Conservation (phyloP, 2,797 vertebrate genomes). For the Moxostoma hubbsi region DNA sequence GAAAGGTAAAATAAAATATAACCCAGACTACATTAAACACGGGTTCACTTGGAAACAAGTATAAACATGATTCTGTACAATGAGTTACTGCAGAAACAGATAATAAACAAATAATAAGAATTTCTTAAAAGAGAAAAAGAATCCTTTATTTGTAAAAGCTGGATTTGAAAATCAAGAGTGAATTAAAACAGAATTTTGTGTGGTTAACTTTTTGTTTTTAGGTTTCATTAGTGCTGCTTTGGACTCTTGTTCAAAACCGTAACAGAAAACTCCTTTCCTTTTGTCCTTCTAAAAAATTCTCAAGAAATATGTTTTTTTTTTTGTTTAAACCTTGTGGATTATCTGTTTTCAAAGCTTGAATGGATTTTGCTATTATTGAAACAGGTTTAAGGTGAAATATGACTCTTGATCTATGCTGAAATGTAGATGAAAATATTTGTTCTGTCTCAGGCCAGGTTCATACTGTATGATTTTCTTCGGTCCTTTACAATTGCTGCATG, state of each 20-base stretch:
- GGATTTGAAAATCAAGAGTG: background rate
- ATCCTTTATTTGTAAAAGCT: no score
- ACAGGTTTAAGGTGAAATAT: conserved; percentile 37
- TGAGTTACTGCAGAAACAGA: no score
- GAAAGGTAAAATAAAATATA: no score
- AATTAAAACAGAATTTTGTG: background rate
- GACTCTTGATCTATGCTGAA: background rate
- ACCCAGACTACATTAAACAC: no score
- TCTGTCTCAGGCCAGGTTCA: background rate
- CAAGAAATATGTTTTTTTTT: background rate
- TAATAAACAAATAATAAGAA: no score
- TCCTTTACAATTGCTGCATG: no score
- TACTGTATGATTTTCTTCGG: no score
- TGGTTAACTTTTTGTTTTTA: background rate
- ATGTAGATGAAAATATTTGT: background rate
- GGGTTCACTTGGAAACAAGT: no score
- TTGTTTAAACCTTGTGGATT: background rate
- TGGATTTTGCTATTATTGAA: background rate
- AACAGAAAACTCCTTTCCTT: background rate
- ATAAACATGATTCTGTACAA: no score
- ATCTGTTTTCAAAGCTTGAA: conserved; percentile 2
- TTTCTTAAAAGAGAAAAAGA: no score
- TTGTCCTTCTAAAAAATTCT: background rate
- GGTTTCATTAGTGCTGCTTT: background rate
- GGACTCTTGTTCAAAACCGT: background rate